These are phyloP conservation scores for Pipistrellus nathusii DNA, from an alignment of 2,797 vertebrate genomes.

Conservation along the genomic window DNA sequence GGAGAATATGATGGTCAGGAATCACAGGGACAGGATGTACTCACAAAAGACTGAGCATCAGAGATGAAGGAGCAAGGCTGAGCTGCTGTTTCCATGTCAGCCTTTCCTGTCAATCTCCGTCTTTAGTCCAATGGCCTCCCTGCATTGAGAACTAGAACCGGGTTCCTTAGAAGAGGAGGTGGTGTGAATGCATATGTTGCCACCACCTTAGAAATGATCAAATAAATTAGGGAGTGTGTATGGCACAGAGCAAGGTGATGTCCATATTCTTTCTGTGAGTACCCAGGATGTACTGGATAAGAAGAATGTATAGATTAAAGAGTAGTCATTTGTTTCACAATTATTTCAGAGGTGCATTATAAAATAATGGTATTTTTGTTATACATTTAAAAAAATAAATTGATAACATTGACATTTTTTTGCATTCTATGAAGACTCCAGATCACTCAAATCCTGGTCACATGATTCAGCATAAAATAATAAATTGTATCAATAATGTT, in stretches of 20 bases:
- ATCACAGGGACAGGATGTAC: neutral
- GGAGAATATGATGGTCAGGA: neutral
- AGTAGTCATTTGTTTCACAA: neutral
- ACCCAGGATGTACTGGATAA: neutral
- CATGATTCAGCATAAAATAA: neutral
- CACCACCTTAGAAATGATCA: neutral
- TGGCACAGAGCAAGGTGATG: neutral
- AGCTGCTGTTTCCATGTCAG: neutral
- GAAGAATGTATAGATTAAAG: neutral
- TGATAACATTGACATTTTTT: neutral
- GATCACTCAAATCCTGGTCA: neutral
- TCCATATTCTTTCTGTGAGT: neutral
- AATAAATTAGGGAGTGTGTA: neutral
- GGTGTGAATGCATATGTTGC: neutral
- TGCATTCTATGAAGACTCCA: neutral
- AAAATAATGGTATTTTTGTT: neutral
- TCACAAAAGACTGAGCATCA: neutral
- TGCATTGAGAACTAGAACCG: neutral
- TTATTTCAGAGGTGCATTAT: neutral
- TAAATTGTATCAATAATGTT: neutral
- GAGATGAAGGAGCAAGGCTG: neutral
- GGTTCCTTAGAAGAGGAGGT: neutral
- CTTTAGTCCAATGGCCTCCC: neutral
- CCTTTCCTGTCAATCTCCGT: neutral
- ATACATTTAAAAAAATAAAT: neutral